Base-by-base conservation (phyloP, 2,888 invertebrate genomes). In the Nephrotoma flavescens region DNA sequence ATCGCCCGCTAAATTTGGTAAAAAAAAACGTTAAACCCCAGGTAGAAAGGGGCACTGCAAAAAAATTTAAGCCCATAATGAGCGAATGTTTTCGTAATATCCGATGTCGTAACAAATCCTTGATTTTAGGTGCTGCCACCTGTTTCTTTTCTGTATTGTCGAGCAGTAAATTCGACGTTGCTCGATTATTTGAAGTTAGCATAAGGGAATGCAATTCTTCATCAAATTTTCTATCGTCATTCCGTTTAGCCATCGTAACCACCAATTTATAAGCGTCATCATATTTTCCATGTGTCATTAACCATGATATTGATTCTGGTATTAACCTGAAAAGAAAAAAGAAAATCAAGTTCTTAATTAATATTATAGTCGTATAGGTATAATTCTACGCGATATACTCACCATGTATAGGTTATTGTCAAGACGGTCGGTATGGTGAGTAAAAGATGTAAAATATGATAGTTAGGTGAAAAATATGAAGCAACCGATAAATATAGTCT, bases 361-460 rank as follows among this genome's bases (percentile, higher is more conserved):
- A 12, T 71, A n/a, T 71, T 71, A 19, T 19, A 19, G 19, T 6
- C 71, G 15, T 19, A 19, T 19, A 19, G 19, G 19, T 19, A 19
- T 47, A 11, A 47, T 11, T 47, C 9, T 47, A 11, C 12, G 47
- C 0, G 12, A 47, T 47, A 11, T 47, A 84, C 87, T 88, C 89
- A 91, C 91, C 92, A 91, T 86, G 90, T 90, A 85, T 91, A 92
- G 12, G 91, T 89, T 6, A 93, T 88, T 2, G 92, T 92, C 9
- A 92, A 88, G 0, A 92, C 89, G 42, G 92, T 92, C 0, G 93
- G 93, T 44, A 93, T 90, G 15, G 92, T 91, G 85, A 93, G 89
- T 0, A 92, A 92, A 85, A 93, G 89, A 88, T 93, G 93, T 7
- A 93, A 90, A 86, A 92, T 90, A 83, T 92, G 90, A 93, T 93